Conservation (phyloP, 2,797 vertebrate genomes). For the Pelochelys cantorii region DNA sequence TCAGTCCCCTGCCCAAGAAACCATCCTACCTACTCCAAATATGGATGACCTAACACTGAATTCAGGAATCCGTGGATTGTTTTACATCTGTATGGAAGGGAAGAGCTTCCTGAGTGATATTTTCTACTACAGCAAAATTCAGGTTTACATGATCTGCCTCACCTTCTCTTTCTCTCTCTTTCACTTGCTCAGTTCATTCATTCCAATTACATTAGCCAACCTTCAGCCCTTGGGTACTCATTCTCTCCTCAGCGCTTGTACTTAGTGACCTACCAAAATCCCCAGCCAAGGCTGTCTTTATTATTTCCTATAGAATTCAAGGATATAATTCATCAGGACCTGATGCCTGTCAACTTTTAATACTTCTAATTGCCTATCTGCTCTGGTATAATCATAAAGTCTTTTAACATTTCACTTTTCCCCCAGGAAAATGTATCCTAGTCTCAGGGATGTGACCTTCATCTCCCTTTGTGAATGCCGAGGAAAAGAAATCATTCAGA, state of each 20-base stretch:
- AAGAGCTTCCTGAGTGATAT: background rate
- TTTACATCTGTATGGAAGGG: background rate
- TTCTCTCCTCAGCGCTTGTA: background rate
- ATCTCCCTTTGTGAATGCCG: slow-evolving; percentile 32
- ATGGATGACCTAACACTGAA: background rate
- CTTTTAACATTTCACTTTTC: slow-evolving; percentile 58
- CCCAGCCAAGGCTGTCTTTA: slow-evolving; percentile 15
- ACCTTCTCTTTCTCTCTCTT: background rate
- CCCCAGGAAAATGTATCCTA: slow-evolving; percentile 38
- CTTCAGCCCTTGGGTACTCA: background rate
- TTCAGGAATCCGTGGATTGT: background rate
- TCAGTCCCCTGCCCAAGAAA: background rate
- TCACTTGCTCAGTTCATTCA: background rate
- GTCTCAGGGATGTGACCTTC: slow-evolving; percentile 55
- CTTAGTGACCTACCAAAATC: background rate
- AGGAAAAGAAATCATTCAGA: slow-evolving; percentile 49
- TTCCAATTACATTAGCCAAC: background rate
- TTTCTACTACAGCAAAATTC: background rate
- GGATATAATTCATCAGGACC: slow-evolving; percentile 45
- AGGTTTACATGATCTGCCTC: background rate
- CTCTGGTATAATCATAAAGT: slow-evolving; percentile 33
- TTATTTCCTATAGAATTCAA: slow-evolving; percentile 49
- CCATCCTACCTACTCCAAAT: background rate
- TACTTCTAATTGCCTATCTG: slow-evolving; percentile 54
- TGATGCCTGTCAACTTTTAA: slow-evolving; percentile 45